Evolutionary conservation across 2,113 vertebrate genomes (phyloP).

Genomic region (Ia io): DNA sequence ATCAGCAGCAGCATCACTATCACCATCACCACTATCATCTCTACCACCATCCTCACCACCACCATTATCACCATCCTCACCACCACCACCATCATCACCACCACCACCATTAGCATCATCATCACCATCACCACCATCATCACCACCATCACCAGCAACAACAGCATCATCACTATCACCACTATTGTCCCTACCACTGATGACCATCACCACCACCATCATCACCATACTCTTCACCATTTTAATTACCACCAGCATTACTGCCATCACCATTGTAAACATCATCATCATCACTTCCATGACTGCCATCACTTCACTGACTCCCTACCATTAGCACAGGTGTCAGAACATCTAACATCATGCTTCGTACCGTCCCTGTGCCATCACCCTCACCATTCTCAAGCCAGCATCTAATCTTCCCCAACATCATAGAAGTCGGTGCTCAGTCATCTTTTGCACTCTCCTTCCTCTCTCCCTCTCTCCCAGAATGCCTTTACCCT

Average conservation of each 20-base stretch:
- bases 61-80: accelerated
- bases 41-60: background rate
- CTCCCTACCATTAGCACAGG: background rate
- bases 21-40: background rate
- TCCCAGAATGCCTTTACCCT: background rate
- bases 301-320: background rate
- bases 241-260: background rate
- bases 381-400: background rate
- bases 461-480: background rate
- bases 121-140: too few relatives aligned
- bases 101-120: background rate
- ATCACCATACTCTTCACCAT: background rate
- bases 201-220: too few relatives aligned
- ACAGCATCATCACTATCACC: background rate
- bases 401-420: background rate
- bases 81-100: background rate
- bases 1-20: background rate
- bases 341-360: background rate
- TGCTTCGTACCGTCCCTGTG: background rate
- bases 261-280: background rate
- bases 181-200: too few relatives aligned
- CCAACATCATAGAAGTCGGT: background rate
- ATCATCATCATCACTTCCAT: background rate
- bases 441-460: background rate
- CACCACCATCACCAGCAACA: background rate